These are phyloP conservation scores for Nesometra sesokonis DNA, from an alignment of 35 echinoderm and acorn worm species.

Conservation along the genomic window DNA sequence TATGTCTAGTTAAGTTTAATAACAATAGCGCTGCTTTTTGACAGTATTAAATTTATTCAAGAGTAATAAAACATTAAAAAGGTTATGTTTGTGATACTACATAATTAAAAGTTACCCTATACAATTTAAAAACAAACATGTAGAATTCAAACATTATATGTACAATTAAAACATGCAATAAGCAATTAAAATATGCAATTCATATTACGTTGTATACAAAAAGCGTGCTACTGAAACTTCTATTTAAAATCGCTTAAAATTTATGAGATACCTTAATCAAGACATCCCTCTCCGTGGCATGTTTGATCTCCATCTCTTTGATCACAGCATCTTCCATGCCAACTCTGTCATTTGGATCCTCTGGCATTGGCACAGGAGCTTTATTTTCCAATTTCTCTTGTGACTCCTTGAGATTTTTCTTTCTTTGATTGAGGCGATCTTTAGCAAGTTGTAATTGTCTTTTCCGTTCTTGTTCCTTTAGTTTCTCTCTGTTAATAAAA, in stretches of 20 bases:
- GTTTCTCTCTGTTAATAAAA: not conserved
- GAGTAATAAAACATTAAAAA: too few relatives aligned
- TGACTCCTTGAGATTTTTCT: conserved; percentile 34
- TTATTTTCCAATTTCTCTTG: conserved; percentile 12
- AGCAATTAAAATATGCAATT: too few relatives aligned
- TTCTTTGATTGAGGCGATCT: conserved; percentile 62
- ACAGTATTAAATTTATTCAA: too few relatives aligned
- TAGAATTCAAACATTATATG: too few relatives aligned
- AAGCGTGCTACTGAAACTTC: too few relatives aligned
- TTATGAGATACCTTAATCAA: conserved; percentile 79
- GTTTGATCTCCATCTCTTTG: conserved; percentile 84
- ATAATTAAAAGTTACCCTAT: too few relatives aligned
- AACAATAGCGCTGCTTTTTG: too few relatives aligned
- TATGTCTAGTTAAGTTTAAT: too few relatives aligned
- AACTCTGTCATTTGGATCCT: conserved; percentile 56
- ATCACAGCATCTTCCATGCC: conserved; percentile 75
- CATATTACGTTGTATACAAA: too few relatives aligned
- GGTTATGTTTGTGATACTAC: too few relatives aligned
- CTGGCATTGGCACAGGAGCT: conserved; percentile 47
- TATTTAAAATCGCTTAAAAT: too few relatives aligned
- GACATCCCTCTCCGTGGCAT: conserved; percentile 58
- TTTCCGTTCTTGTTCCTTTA: conserved; percentile 44
- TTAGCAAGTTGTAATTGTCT: conserved; percentile 70
- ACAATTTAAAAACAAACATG: not conserved
- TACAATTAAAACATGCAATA: too few relatives aligned